Evolutionary conservation across 1,140 invertebrate genomes (phyloP), one percentile per base, ranked within the genome.

Genomic region (Leptinotarsa lineolata): DNA sequence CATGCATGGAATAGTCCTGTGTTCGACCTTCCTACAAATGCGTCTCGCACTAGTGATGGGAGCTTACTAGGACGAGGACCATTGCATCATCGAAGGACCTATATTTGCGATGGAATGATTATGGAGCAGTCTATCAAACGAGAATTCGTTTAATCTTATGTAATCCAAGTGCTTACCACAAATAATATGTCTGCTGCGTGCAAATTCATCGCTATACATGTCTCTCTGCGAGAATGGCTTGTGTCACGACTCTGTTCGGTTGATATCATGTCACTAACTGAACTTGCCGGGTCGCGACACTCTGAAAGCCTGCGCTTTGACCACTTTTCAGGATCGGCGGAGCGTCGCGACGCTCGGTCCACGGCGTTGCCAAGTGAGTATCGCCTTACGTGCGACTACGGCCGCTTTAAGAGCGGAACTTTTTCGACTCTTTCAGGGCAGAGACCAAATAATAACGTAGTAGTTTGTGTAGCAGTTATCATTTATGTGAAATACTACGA

Each of bases 191-290:
- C 80, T 81, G 76, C 77, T 79, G 80, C 72, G 77, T 67, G 73
- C 73, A 74, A 76, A 79, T 81, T 82, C 81, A 82, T 82, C 79
- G 79, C 80, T 77, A 82, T 82, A 81, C 81, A 82, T 82, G 80
- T 80, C 80, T 82, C 74, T 77, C 76, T 73, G 73, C 48, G 72
- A 79, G 79, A 79, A 78, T 78, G 69, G 76, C 71, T 72, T 76
- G 74, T 70, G 70, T 70, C 77, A 71, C 70, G 74, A 75, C 65
- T 71, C 71, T 73, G 75, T 80, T 78, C 74, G 72, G 75, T 76
- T 81, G 81, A 81, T 82, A 82, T 77, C 81, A 82, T 82, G 81
- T 79, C 81, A 82, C 80, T 81, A 69, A 81, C 80, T 79, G 77
- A 75, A 72, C 61, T 30, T 30, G 61, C 65, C 20, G 65, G 65